phyloP scores from a whole-genome alignment of 2,113 vertebrate genomes.

The Naja naja region DNA sequence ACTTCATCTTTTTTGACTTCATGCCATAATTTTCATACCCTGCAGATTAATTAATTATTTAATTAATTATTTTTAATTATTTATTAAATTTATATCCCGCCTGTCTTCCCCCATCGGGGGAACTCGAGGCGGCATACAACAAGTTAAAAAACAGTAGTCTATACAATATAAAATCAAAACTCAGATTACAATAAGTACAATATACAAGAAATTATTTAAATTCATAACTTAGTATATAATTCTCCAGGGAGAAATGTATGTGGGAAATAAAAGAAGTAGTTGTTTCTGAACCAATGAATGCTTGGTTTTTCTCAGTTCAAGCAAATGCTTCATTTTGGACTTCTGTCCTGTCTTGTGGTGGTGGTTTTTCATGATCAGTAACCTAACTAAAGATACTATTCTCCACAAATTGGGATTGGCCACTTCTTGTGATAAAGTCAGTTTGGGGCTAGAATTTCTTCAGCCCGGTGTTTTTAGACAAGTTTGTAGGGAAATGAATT shows the following conservation, averaged over 20 bases:
- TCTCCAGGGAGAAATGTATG: constrained; percentile 22
- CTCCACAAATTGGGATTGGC: not conserved
- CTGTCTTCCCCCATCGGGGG: no score
- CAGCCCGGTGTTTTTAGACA: not conserved
- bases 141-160: no score
- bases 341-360: not conserved
- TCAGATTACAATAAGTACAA: not conserved
- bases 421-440: not conserved
- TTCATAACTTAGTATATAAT: constrained; percentile 28
- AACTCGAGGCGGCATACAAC: no score
- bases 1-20: constrained; percentile 17
- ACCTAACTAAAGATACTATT: not conserved
- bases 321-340: not conserved
- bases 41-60: not conserved
- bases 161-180: no score
- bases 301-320: constrained; percentile 34
- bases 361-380: not conserved
- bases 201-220: constrained; percentile 20
- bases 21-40: constrained; percentile 9
- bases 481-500: not conserved
- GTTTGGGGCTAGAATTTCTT: not conserved
- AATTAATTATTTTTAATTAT: no score
- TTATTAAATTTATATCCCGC: no score
- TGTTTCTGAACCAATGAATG: constrained; percentile 19
- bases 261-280: not conserved